Evolutionary conservation across 2,797 vertebrate species (phyloP), one percentile per base, ranked within the genome.

Genomic region (Adrianichthys oophorus): DNA sequence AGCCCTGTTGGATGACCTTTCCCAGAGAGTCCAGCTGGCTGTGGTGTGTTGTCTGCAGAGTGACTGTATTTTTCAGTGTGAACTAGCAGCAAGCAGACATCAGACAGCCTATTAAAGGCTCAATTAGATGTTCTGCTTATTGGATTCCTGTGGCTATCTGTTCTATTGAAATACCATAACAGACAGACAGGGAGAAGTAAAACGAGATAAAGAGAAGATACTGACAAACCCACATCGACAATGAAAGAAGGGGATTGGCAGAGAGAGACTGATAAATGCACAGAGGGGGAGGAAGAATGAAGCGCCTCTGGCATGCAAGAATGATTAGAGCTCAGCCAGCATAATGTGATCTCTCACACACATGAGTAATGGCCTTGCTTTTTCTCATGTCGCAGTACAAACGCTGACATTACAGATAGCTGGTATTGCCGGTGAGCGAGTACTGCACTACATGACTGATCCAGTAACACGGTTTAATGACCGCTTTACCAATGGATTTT

Each of bases 61-160:
- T 40, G 63, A 70, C 70, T 6, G 55, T 68, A 65, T 69, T 73
- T 65, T 76, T 70, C 78, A 52, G 80, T 78, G 76, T 74, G 84
- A 86, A 82, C 78, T 42, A 68, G 65, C 80, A 61, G 76, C 78
- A 23, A 57, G 68, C 75, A 68, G 74, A 72, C 82, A 80, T 80
- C 80, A 80, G 79, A 86, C 81, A 70, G 68, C 73, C 83, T 76
- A 84, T 87, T 89, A 87, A 84, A 79, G 83, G 80, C 84, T 85
- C 80, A 86, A 87, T 89, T 88, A 90, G 84, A 79, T 14, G 29
- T 74, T 59, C 74, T 58, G 79, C 52, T 41, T 79, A 78, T 87
- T 78, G 79, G 85, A 84, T 86, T 88, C 81, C 84, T 84, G 85
- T 72, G 78, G 84, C 78, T 82, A 79, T 83, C 80, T 76, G 76